phyloP scores from a whole-genome alignment of 2,113 vertebrate species.

The Hemiscyllium ocellatum region DNA sequence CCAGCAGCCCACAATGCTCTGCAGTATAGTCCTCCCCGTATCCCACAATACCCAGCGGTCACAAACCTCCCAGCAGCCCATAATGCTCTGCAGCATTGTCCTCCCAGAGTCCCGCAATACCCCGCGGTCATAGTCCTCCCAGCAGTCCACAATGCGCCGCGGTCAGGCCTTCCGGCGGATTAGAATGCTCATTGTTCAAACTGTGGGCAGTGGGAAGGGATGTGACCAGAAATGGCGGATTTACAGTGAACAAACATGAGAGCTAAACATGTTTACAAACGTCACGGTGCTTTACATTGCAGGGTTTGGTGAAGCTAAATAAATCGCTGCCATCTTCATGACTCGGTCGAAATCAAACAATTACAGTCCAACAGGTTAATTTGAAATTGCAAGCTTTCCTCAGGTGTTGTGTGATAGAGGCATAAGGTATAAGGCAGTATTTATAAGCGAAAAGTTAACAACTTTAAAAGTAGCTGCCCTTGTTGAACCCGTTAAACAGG shows the following conservation, averaged over 20 bases:
- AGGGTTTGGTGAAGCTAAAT: not conserved
- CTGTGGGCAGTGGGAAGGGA: rapidly evolving
- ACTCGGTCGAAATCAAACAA: too few species aligned
- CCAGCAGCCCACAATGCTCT: not conserved
- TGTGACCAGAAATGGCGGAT: not conserved
- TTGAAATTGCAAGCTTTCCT: too few species aligned
- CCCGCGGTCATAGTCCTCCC: not conserved
- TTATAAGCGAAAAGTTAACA: too few species aligned
- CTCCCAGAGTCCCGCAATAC: not conserved
- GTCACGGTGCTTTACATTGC: not conserved
- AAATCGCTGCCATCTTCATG: not conserved
- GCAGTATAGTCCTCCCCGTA: too few species aligned
- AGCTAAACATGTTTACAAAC: not conserved
- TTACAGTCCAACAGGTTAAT: too few species aligned
- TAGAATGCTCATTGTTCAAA: not conserved
- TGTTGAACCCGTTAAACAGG: too few species aligned
- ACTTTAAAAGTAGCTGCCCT: too few species aligned
- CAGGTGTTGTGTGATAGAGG: too few species aligned
- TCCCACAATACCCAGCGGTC: not conserved
- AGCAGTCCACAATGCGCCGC: not conserved
- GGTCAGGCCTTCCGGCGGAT: not conserved
- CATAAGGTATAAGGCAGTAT: too few species aligned
- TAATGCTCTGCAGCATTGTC: not conserved
- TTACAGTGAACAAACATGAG: not conserved
- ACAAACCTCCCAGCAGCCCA: not conserved